phyloP scores from a whole-genome alignment of 2,888 invertebrate species.

The Pegoplata infirma region DNA sequence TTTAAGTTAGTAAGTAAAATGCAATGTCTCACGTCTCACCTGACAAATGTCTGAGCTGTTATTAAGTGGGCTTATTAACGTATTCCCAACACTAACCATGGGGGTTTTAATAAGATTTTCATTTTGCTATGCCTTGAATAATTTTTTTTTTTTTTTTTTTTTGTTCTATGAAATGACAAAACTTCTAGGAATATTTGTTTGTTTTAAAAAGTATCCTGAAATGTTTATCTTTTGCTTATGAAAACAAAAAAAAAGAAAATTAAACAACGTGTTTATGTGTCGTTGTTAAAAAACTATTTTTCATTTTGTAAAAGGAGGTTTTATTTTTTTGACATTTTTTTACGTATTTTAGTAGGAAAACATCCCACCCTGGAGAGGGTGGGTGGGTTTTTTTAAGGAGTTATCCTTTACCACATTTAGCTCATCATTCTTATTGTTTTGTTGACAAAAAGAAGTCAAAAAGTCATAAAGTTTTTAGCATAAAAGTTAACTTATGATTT shows the following conservation, averaged over 20 bases:
- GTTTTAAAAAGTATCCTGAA: slow-evolving; percentile 20
- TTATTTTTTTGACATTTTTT: background rate
- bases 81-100: background rate
- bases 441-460: slow-evolving; percentile 51
- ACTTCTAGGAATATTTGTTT: slow-evolving; percentile 25
- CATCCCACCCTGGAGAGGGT: too few species aligned
- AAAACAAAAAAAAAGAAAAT: background rate
- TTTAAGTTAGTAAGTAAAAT: too few species aligned
- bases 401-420: slow-evolving; percentile 15
- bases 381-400: background rate
- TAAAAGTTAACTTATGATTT: slow-evolving; percentile 35
- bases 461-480: slow-evolving; percentile 54
- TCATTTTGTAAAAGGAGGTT: slow-evolving; percentile 59
- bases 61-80: slow-evolving; percentile 58
- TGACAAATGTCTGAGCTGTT: slow-evolving; percentile 59
- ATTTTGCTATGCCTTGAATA: background rate
- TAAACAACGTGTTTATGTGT: slow-evolving; percentile 64
- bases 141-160: slow-evolving; percentile 6
- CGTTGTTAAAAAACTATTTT: slow-evolving; percentile 72
- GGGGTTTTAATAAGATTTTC: background rate
- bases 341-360: background rate
- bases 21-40: slow-evolving; percentile 49
- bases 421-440: slow-evolving; percentile 33
- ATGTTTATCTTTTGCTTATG: background rate
- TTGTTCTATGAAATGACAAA: slow-evolving; percentile 29